phyloP scores from a whole-genome alignment of 2,797 vertebrate genomes.

The Lepilemur septentrionalis region DNA sequence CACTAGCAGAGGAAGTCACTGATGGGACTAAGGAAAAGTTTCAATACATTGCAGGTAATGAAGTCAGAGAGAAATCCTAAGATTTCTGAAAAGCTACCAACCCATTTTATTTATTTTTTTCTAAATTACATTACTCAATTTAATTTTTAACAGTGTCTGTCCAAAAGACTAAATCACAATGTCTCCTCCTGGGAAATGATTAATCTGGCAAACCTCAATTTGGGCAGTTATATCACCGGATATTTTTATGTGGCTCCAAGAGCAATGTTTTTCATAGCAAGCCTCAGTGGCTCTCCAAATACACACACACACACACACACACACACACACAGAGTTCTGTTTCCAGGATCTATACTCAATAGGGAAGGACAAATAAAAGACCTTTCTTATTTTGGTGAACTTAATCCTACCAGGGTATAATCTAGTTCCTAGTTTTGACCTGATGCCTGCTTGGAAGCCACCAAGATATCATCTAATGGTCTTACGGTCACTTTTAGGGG shows the following conservation, averaged over 20 bases:
- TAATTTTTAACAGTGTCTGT: conserved; percentile 43
- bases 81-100: not conserved
- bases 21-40: not conserved
- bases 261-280: conserved; percentile 55
- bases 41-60: not conserved
- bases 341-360: conserved; percentile 1
- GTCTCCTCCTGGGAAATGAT: conserved; percentile 48
- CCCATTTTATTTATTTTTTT: not conserved
- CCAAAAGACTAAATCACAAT: conserved; percentile 36
- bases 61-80: not conserved
- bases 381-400: conserved; percentile 27
- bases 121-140: not conserved
- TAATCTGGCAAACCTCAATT: conserved; percentile 33
- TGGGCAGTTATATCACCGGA: not conserved
- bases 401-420: not conserved
- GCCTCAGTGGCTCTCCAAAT: not conserved
- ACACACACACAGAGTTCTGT: not conserved
- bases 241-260: conserved; percentile 48
- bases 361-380: conserved; percentile 33
- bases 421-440: not conserved
- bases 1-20: not conserved
- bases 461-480: not conserved
- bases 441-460: not conserved
- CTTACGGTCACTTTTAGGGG: not conserved
- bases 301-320: not conserved